Evolutionary conservation across 2,888 invertebrate genomes (phyloP), one percentile per base, ranked within the genome.

Genomic region (Hyalella azteca): DNA sequence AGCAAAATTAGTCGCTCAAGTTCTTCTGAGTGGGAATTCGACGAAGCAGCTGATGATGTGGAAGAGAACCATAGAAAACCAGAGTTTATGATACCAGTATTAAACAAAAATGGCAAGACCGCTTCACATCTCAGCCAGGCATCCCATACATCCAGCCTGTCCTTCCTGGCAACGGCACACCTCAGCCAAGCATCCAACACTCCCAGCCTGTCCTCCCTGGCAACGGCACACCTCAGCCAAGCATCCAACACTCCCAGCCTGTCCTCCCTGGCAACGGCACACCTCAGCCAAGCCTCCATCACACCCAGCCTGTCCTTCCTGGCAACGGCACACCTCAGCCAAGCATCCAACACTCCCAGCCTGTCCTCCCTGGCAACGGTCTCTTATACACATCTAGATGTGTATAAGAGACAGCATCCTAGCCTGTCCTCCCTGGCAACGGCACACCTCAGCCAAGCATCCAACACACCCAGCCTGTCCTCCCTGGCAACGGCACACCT

Each of bases 21-120:
- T 54, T 54, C 54, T 54, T 66, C 66, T 36, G 66, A 36, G 13
- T 66, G 66, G 66, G 66, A 36, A 22, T 66, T 19, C 39, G 66
- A 66, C 19, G 32, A 36, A 9, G 39, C 36, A 41, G 75, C 5
- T n/a, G 75, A 41, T 9, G 9, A n/a, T 7, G 75, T 29, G 4
- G 41, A 73, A 73, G 66, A 32, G 22, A 3, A 39, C 45, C 3
- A 15, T 19, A 45, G 19, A 45, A 11, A 45, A 11, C 19, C 45
- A 11, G 13, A 45, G 45, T 45, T 45, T 45, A 45, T 45, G 13
- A 45, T 45, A 11, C 1, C 45, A 15, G 11, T 11, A 11, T 45
- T 45, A 11, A 45, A 19, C 45, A 45, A 11, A 45, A 11, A 11
- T 45, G 2, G 19, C 45, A 11, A 15, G 11, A 19, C 45, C 19